Evolutionary conservation across 2,888 invertebrate genomes (phyloP).

Genomic region (Leptopilina myrica): DNA sequence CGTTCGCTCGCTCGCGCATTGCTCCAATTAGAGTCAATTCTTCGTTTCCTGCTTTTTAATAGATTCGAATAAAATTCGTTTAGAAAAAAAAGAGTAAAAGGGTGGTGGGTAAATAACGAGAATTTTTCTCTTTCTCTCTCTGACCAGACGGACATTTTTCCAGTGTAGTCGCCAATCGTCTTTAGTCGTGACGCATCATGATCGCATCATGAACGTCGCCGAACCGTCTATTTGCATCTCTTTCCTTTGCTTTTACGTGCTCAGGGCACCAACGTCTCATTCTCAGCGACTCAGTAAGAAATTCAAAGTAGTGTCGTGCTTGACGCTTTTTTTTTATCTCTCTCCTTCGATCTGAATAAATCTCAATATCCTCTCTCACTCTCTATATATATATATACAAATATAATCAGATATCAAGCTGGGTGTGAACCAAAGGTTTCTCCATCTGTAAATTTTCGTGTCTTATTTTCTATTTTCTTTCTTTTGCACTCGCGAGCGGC

Average conservation of each 20-base stretch:
- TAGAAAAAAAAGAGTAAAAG: no score
- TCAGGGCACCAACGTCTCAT: slow-evolving; percentile 56
- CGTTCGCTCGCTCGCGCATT: slow-evolving; percentile 59
- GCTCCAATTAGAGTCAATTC: slow-evolving; percentile 70
- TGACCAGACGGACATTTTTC: slow-evolving; percentile 48
- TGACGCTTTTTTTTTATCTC: slow-evolving; percentile 13
- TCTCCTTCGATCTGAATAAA: slow-evolving; percentile 2
- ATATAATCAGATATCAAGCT: slow-evolving; percentile 1
- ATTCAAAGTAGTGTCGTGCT: slow-evolving; percentile 24
- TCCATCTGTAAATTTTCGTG: background rate
- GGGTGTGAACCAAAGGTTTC: slow-evolving; percentile 12
- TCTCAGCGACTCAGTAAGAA: slow-evolving; percentile 46
- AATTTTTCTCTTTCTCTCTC: slow-evolving; percentile 33
- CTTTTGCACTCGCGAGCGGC: background rate
- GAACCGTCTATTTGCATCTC: slow-evolving; percentile 72
- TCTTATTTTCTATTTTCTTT: background rate
- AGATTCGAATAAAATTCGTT: no score
- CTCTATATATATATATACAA: no score
- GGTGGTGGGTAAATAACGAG: slow-evolving; percentile 43
- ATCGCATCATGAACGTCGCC: slow-evolving; percentile 64
- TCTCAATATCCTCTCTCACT: background rate
- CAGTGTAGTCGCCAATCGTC: slow-evolving; percentile 58
- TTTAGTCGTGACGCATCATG: slow-evolving; percentile 49
- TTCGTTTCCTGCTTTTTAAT: slow-evolving; percentile 69
- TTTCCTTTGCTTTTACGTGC: slow-evolving; percentile 70